Evolutionary conservation across 1,140 invertebrate species (phyloP).

Genomic region (Pseudomyrmex cubaensis): DNA sequence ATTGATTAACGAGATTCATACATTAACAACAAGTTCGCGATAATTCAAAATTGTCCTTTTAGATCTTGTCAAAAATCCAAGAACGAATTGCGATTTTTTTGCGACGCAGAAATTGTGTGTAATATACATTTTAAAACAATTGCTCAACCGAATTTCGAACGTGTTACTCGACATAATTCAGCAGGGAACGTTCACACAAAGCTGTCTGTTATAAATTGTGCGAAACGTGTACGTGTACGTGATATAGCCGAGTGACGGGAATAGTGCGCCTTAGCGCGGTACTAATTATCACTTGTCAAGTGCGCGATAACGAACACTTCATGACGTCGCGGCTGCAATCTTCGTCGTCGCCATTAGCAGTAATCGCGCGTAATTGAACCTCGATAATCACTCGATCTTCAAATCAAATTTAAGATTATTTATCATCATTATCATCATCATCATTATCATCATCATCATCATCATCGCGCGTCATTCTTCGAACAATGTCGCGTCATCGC

Average conservation of each 20-base stretch:
- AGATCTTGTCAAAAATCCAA: too few species aligned
- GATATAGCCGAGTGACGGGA: not conserved
- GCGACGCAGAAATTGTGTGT: too few species aligned
- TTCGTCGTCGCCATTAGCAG: conserved; percentile 21
- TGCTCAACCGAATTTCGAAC: too few species aligned
- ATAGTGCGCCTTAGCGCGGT: not conserved
- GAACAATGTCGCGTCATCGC: too few species aligned
- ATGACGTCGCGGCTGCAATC: not conserved
- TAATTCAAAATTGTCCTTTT: too few species aligned
- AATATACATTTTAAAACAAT: too few species aligned
- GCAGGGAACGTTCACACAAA: not conserved
- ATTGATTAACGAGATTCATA: too few species aligned
- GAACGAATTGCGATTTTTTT: too few species aligned
- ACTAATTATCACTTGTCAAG: conserved; percentile 31
- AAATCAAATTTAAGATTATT: conserved; percentile 6
- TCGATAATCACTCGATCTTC: conserved; percentile 12
- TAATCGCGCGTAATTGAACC: conserved; percentile 14
- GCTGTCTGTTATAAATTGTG: conserved; percentile 21
- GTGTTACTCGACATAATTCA: not conserved
- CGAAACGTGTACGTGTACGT: not conserved
- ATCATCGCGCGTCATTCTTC: too few species aligned
- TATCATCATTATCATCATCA: not conserved
- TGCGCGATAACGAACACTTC: conserved; percentile 32
- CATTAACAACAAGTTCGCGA: too few species aligned
- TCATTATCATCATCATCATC: too few species aligned